Base-by-base conservation (phyloP, 2,888 invertebrate genomes). In the Calameuta pallipes region DNA sequence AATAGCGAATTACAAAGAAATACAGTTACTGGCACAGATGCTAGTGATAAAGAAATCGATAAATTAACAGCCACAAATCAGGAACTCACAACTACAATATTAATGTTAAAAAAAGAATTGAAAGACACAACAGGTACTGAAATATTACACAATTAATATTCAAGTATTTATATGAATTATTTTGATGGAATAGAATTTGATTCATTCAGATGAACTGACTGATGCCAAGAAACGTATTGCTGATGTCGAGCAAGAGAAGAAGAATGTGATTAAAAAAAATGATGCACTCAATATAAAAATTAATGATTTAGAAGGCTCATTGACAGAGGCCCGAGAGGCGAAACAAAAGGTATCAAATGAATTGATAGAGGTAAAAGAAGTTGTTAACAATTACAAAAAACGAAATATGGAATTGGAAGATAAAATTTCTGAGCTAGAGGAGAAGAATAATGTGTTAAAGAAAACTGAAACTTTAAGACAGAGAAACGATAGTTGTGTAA, bases 321-420 rank as follows among this genome's bases (percentile, higher is more conserved):
- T 76, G 15, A 35, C 70, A 71, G 23, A 78, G 71, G 30, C 73
- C 13, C 75, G 41, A 56, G 78, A 75, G 41, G 73, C 31, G n/a
- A 23, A 23, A 56, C 23, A 56, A 56, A 56, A 23, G 23, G 2
- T 56, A 9, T 23, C 9, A 23, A 56, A 37, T 3, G 76, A 78
- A 68, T 15, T 76, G 15, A 35, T 41, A 71, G 31, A 78, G 56
- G 69, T 56, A 31, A 78, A 76, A 56, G 78, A 33, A 75, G 73
- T 30, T 75, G 12, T 13, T 36, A 79, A 78, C 15, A 81, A 83
- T 68, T 84, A 81, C 75, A 80, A 83, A n/a, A 83, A 83, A 75
- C 80, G 85, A 71, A 86, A 85, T 77, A 33, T 74, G 6, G 70
- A 13, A 13, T 75, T 89, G 34, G 83, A 87, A 79, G 73, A 82